Conservation (phyloP, 2,888 invertebrate genomes). For the Xestobium rufovillosum region DNA sequence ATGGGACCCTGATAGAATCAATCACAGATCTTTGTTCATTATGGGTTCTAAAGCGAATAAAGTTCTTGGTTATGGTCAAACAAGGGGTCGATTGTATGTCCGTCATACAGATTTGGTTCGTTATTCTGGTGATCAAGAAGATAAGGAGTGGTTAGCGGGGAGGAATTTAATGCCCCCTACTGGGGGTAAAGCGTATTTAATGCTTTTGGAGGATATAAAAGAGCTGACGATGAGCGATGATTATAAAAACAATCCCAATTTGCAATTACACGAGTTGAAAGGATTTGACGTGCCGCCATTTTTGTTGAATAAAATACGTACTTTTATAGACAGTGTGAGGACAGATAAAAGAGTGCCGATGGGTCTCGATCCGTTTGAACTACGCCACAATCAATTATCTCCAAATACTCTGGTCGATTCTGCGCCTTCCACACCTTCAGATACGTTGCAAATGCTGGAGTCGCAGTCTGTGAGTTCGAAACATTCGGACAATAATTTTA, state of each 20-base stretch:
- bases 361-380: constrained; percentile 35
- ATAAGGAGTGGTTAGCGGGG: constrained; percentile 73
- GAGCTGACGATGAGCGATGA: constrained; percentile 67
- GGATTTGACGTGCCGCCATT: constrained; percentile 71
- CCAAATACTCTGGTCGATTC: constrained; percentile 38
- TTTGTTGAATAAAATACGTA: constrained; percentile 66
- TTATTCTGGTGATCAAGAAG: constrained; percentile 72
- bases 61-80: constrained; percentile 66
- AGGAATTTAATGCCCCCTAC: constrained; percentile 70
- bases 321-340: constrained; percentile 49
- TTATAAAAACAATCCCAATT: constrained; percentile 57
- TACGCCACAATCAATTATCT: constrained; percentile 36
- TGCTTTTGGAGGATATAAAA: constrained; percentile 70
- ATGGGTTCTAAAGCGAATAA: constrained; percentile 73
- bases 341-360: constrained; percentile 36
- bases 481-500: constrained; percentile 34
- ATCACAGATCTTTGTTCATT: constrained; percentile 66
- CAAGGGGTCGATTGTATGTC: constrained; percentile 66
- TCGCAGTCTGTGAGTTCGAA: constrained; percentile 32
- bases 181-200: constrained; percentile 71
- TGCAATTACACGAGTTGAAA: constrained; percentile 59
- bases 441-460: constrained; percentile 37
- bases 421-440: constrained; percentile 40
- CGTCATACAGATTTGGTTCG: constrained; percentile 68
- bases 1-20: constrained; percentile 68